Conservation (phyloP, 2,113 vertebrate species). For the Takifugu flavidus region DNA sequence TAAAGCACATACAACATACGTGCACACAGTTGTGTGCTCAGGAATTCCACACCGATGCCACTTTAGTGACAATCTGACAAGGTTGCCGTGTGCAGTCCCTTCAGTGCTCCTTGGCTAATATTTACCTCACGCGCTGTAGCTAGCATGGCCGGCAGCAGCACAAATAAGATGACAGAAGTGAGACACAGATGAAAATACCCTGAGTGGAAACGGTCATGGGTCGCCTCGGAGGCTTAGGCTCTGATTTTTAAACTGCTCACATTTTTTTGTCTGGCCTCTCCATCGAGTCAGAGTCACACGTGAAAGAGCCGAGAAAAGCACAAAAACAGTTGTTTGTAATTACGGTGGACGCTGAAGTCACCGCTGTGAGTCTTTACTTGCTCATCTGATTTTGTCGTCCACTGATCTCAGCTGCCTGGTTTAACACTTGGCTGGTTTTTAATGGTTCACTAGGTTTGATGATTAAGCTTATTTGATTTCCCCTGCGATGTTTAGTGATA, state of each 20-base stretch:
- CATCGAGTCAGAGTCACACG: slow-evolving; percentile 4
- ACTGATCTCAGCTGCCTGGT: slow-evolving; percentile 44
- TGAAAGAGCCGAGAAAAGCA: slow-evolving; percentile 22
- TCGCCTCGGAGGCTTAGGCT: slow-evolving; percentile 35
- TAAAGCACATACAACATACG: slow-evolving; percentile 3
- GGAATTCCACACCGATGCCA: slow-evolving; percentile 57
- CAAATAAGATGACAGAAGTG: slow-evolving; percentile 51
- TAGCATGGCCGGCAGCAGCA: slow-evolving; percentile 42
- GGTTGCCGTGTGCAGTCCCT: slow-evolving; percentile 46
- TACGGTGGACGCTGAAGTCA: no score
- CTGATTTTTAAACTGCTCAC: slow-evolving; percentile 35
- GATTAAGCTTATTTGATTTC: slow-evolving; percentile 50
- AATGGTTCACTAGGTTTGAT: slow-evolving; percentile 41
- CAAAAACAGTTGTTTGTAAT: no score
- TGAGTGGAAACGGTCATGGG: slow-evolving; percentile 27
- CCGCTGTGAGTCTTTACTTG: slow-evolving; percentile 29
- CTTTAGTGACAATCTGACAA: slow-evolving; percentile 67
- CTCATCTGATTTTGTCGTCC: slow-evolving; percentile 34
- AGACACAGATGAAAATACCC: slow-evolving; percentile 38
- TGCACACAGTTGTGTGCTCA: slow-evolving; percentile 24
- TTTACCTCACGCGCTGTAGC: slow-evolving; percentile 66
- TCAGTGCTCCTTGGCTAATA: slow-evolving; percentile 60
- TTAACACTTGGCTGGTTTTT: slow-evolving; percentile 48
- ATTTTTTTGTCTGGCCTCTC: slow-evolving; percentile 6
- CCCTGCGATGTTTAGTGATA: slow-evolving; percentile 43